phyloP scores from a whole-genome alignment of 2,797 vertebrate species.

The Tamandua tetradactyla region DNA sequence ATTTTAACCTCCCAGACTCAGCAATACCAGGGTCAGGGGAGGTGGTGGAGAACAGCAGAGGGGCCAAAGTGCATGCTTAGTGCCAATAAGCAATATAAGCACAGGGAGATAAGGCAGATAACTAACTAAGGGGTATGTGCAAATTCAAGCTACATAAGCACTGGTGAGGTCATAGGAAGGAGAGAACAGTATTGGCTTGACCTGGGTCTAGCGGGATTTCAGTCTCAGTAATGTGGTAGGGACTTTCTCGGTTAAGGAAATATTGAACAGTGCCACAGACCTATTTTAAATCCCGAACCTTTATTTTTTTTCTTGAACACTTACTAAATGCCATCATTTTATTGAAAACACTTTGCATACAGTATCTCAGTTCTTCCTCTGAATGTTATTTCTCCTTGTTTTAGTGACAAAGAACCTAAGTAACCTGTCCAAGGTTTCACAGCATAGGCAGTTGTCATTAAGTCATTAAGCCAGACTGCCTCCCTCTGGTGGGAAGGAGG shows the following conservation, averaged over 20 bases:
- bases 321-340: background rate
- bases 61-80: background rate
- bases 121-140: background rate
- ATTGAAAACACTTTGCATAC: background rate
- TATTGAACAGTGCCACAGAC: background rate
- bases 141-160: background rate
- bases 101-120: background rate
- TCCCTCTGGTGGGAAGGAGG: background rate
- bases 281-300: background rate
- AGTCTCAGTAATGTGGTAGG: background rate
- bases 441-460: background rate
- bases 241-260: background rate
- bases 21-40: background rate
- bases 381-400: background rate
- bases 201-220: background rate
- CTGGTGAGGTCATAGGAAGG: background rate
- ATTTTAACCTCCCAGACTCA: background rate
- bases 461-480: background rate
- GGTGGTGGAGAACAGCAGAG: background rate
- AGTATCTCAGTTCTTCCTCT: background rate
- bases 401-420: background rate
- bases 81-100: background rate
- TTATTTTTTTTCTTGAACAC: background rate
- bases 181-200: background rate
- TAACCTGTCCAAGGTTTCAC: background rate